These are phyloP conservation scores for Seira musarum DNA, from an alignment of 2,888 invertebrate genomes.

Conservation along the genomic window DNA sequence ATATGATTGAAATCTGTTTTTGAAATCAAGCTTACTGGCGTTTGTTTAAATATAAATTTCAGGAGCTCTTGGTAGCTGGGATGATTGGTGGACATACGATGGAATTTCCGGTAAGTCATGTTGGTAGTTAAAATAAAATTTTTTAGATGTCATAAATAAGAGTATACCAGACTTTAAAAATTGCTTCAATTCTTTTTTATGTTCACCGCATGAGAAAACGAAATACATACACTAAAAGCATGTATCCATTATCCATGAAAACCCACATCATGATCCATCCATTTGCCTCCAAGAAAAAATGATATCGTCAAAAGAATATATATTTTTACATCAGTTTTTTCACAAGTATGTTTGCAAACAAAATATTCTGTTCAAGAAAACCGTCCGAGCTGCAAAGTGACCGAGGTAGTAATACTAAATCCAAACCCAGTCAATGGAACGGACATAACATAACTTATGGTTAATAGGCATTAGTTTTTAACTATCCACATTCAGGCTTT, in stretches of 20 bases:
- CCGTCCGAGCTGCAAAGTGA: background rate
- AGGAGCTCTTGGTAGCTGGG: slow-evolving; percentile 68
- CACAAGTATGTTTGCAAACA: background rate
- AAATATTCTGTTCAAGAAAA: background rate
- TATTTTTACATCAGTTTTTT: no score
- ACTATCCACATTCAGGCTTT: no score
- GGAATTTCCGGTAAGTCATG: slow-evolving; percentile 68
- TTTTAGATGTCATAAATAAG: no score
- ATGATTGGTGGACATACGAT: slow-evolving; percentile 70
- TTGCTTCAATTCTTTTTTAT: background rate
- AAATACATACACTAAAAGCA: no score
- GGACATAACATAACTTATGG: no score
- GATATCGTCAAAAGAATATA: slow-evolving; percentile 4
- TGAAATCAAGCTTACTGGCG: background rate
- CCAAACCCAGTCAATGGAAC: no score
- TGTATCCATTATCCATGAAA: background rate
- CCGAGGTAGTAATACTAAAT: no score
- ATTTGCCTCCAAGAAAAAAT: background rate
- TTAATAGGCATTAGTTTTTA: no score
- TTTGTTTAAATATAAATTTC: slow-evolving; percentile 19
- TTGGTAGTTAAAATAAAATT: no score
- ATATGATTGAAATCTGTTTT: background rate
- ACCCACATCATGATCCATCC: slow-evolving; percentile 11
- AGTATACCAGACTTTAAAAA: no score
- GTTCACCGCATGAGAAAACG: background rate